Evolutionary conservation across 2,113 vertebrate genomes (phyloP).

Genomic region (Tapirus terrestris): DNA sequence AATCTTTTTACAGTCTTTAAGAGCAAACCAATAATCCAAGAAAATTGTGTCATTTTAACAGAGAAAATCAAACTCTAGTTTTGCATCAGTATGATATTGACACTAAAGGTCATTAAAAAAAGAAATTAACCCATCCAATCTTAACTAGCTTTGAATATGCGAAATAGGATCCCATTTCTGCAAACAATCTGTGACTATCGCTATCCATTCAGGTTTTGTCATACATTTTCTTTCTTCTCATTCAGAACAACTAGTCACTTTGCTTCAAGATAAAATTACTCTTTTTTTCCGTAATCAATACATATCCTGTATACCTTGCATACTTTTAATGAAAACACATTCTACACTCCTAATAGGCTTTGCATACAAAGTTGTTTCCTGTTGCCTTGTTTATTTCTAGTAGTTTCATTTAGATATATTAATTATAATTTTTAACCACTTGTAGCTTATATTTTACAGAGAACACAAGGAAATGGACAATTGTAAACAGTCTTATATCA

Average conservation of each 20-base stretch:
- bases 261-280: not conserved
- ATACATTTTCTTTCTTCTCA: not conserved
- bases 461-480: not conserved
- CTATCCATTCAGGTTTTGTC: not conserved
- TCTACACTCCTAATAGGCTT: not conserved
- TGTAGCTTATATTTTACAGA: not conserved
- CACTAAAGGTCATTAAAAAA: not conserved
- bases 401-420: not conserved
- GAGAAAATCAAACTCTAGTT: not conserved
- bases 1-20: not conserved
- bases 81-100: not conserved
- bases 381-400: not conserved
- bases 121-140: not conserved
- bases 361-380: not conserved
- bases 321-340: not conserved
- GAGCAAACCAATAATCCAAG: not conserved
- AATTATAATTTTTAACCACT: not conserved
- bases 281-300: not conserved
- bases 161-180: not conserved
- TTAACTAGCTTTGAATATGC: not conserved
- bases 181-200: not conserved
- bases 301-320: not conserved
- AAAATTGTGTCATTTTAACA: conserved; percentile 18
- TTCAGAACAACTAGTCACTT: not conserved
- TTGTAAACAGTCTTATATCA: not conserved